Conservation (phyloP, 1,140 invertebrate species). For the Drosophila guanche region DNA sequence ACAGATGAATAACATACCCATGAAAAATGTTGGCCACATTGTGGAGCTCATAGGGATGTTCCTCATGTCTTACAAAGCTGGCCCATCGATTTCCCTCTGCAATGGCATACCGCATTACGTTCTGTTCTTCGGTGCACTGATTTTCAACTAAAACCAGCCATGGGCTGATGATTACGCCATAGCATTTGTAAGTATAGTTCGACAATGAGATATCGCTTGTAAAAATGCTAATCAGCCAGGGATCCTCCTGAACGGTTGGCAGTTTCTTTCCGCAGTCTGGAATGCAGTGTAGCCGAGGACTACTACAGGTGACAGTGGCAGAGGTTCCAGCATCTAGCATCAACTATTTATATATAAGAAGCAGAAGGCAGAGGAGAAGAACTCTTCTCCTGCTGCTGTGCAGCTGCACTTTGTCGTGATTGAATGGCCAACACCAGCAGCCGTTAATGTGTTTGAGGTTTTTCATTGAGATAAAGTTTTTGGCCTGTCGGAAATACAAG, state of each 20-base stretch:
- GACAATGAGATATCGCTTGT: background rate
- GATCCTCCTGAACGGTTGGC: conserved; percentile 8
- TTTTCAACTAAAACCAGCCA: background rate
- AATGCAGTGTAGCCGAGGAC: too few relatives aligned
- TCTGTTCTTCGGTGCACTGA: background rate
- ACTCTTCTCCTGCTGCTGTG: too few relatives aligned
- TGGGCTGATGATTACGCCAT: conserved; percentile 70
- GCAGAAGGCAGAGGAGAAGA: too few relatives aligned
- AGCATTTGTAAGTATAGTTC: conserved; percentile 76
- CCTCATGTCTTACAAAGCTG: background rate
- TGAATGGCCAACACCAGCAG: too few relatives aligned
- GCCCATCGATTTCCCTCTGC: conserved; percentile 17
- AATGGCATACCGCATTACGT: background rate
- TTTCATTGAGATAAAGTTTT: too few relatives aligned
- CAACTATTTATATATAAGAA: too few relatives aligned
- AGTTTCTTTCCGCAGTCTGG: conserved; percentile 43
- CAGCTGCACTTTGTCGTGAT: too few relatives aligned
- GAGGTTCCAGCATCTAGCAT: too few relatives aligned
- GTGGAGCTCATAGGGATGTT: conserved; percentile 7
- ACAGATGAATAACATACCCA: too few relatives aligned
- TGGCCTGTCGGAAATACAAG: too few relatives aligned
- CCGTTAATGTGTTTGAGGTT: too few relatives aligned
- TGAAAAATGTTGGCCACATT: background rate
- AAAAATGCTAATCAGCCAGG: conserved; percentile 51
- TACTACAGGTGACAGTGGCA: too few relatives aligned